Evolutionary conservation across 2,113 vertebrate species (phyloP).

Genomic region (Caretta caretta): DNA sequence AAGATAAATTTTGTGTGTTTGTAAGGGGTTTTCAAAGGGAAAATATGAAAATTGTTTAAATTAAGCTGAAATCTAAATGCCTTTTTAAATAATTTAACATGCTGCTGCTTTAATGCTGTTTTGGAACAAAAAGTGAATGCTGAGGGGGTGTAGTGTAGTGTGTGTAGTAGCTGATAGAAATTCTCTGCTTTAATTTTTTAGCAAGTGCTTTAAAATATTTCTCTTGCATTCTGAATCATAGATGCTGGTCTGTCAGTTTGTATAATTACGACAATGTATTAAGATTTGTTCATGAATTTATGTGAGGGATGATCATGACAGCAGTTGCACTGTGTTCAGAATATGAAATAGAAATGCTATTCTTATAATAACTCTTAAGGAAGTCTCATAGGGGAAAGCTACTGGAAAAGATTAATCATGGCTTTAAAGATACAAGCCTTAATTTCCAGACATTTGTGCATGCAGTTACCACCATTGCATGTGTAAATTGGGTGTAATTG

Average conservation of each 20-base stretch:
- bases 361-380: background rate
- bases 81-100: background rate
- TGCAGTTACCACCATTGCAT: background rate
- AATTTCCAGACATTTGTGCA: background rate
- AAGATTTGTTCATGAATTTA: background rate
- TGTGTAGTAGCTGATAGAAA: background rate
- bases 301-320: background rate
- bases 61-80: background rate
- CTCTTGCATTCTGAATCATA: background rate
- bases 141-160: background rate
- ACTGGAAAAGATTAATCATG: background rate
- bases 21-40: background rate
- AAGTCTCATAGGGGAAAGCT: background rate
- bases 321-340: background rate
- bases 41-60: background rate
- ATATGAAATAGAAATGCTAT: background rate
- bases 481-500: background rate
- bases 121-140: background rate
- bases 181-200: background rate
- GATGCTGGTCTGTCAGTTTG: background rate
- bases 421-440: background rate
- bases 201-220: background rate
- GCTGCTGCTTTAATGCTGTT: background rate
- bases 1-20: background rate
- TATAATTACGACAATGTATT: constrained; percentile 4